Evolutionary conservation across 2,888 invertebrate species (phyloP), one percentile per base, ranked within the genome.

Genomic region (Drosophila buzzatii): DNA sequence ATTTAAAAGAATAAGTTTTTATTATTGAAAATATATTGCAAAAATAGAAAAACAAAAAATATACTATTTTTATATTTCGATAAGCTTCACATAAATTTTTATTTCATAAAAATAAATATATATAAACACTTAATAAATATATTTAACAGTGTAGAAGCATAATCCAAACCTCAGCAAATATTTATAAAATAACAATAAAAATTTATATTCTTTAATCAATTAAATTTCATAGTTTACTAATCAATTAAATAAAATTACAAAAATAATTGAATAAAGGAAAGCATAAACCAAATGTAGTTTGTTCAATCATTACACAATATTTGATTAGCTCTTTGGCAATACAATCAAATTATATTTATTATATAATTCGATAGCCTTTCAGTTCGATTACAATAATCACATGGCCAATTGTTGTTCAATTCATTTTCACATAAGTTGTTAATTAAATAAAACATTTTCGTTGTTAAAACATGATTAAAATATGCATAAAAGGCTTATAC

Each of bases 401-500:
- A 31, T 33, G 33, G 27, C 2, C 16, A 37, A 37, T 16, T 37
- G 35, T 52, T 10, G 55, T 27, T 41, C 27, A 35, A 55, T 55
- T 18, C 39, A 27, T 41, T 39, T 39, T 7, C 23, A 10, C 8
- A 35, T 41, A 18, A 55, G 18, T 55, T 55, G 14, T 33, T 18
- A 56, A 44, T 56, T 42, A 31, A 41, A 41, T 23, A 31, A 41
- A 55, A 18, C 14, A 27, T 41, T n/a, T 37, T 39, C 2, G n/a
- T 14, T 41, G 57, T 33, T 18, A 47, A 27, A 55, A 44, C 20
- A 39, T 33, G 8, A 52, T 53, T 47, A 37, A 47, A 41, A 31
- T 60, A 61, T 56, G 45, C 56, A 41, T 18, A 59, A 42, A 35
- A 33, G 51, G 35, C 23, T 18, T 23, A 10, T 33, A 8, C 44